Percentiles rank a stretch among this genome's conserved stretches.
These are phyloP conservation scores for Falco punctatus DNA, from an alignment of 2,113 vertebrate species.

Conservation along the genomic window DNA sequence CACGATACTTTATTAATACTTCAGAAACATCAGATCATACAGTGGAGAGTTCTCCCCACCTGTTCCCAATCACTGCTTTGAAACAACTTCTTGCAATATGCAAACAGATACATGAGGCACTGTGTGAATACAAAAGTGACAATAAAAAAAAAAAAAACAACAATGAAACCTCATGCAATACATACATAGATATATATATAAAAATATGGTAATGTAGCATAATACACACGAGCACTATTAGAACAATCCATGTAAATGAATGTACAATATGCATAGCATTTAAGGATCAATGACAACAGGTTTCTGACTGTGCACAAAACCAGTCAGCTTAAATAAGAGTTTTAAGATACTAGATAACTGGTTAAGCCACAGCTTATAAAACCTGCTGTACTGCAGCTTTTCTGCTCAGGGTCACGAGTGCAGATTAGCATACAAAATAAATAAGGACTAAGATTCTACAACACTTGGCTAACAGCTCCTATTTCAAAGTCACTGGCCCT, in stretches of 20 bases:
- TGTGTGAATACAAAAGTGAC: slow-evolving; percentile 60
- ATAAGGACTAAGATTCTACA: slow-evolving; percentile 52
- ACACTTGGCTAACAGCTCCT: slow-evolving; percentile 29
- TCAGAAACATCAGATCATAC: slow-evolving; percentile 33
- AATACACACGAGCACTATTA: slow-evolving; percentile 43
- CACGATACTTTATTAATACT: slow-evolving; percentile 66
- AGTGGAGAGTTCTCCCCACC: neutral
- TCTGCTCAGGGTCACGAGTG: slow-evolving; percentile 45
- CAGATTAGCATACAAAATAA: slow-evolving; percentile 59
- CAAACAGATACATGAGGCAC: slow-evolving; percentile 67
- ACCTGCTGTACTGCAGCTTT: slow-evolving; percentile 25
- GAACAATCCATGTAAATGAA: slow-evolving; percentile 33
- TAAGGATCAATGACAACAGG: slow-evolving; percentile 35
- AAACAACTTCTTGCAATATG: slow-evolving; percentile 56
- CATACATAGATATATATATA: neutral
- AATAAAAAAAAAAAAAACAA: slow-evolving; percentile 45
- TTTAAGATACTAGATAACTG: slow-evolving; percentile 12
- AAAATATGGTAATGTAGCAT: slow-evolving; percentile 19
- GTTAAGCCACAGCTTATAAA: slow-evolving; percentile 35
- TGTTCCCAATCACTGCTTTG: slow-evolving; percentile 2
- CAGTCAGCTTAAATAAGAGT: slow-evolving; percentile 19
- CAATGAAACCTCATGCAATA: slow-evolving; percentile 61
- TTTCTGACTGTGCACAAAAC: slow-evolving; percentile 13
- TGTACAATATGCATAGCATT: slow-evolving; percentile 57
- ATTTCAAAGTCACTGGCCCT: slow-evolving; percentile 40